These are phyloP conservation scores for Neocrepidodera transversa DNA, from an alignment of 2,888 invertebrate genomes.

Conservation along the genomic window DNA sequence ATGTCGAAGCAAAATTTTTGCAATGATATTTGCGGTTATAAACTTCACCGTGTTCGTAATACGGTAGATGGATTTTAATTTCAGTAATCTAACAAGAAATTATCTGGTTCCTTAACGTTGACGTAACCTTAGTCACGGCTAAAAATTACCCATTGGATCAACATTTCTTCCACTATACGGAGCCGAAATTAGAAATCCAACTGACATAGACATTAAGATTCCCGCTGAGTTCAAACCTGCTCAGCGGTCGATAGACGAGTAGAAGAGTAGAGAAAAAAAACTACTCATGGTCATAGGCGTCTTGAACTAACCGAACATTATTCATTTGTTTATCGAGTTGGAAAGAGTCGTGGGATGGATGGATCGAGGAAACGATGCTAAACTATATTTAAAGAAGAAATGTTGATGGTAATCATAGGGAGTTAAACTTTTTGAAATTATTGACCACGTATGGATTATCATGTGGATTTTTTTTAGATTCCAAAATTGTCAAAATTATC, in stretches of 20 bases:
- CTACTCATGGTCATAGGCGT: constrained; percentile 28
- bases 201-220: constrained; percentile 38
- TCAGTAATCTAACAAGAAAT: too few species aligned
- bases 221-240: constrained; percentile 40
- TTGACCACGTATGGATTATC: neutral
- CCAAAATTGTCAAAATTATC: too few species aligned
- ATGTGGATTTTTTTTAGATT: too few species aligned
- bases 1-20: too few species aligned
- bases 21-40: too few species aligned
- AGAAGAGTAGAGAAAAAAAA: constrained; percentile 16
- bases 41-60: too few species aligned
- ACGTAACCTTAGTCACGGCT: constrained; percentile 10
- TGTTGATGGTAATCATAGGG: neutral
- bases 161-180: constrained; percentile 7
- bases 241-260: constrained; percentile 31
- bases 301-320: constrained; percentile 25
- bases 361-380: constrained; percentile 18
- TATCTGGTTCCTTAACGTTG: neutral
- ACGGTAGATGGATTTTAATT: too few species aligned
- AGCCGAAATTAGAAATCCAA: constrained; percentile 29
- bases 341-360: constrained; percentile 26
- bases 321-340: constrained; percentile 26
- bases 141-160: constrained; percentile 12
- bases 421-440: neutral
- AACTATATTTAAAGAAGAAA: constrained; percentile 9